These are phyloP conservation scores for Caenorhabditis tropicalis DNA, from an alignment of 1,140 invertebrate genomes.

Conservation along the genomic window DNA sequence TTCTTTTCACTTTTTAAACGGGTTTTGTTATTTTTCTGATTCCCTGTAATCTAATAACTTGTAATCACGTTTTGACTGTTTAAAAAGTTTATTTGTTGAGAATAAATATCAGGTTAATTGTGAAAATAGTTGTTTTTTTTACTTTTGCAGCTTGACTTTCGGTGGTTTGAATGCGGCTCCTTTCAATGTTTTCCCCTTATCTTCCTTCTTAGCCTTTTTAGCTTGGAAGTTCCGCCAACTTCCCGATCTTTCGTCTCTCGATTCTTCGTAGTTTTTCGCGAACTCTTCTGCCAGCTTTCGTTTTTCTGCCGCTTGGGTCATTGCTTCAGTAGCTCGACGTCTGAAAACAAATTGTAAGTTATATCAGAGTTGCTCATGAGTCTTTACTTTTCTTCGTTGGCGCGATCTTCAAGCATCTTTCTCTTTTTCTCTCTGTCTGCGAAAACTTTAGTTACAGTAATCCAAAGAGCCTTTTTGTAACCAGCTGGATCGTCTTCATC, in stretches of 20 bases:
- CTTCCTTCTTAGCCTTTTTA: conserved; percentile 60
- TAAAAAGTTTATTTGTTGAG: not conserved
- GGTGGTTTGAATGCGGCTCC: conserved; percentile 60
- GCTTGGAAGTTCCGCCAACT: conserved; percentile 58
- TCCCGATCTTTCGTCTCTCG: conserved; percentile 68
- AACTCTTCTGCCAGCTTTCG: conserved; percentile 71
- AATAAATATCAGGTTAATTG: not conserved
- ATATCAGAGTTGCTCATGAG: not conserved
- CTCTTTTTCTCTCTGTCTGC: conserved; percentile 71
- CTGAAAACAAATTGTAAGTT: conserved; percentile 1
- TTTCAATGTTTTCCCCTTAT: conserved; percentile 55
- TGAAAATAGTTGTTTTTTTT: not conserved
- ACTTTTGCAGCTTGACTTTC: conserved; percentile 59
- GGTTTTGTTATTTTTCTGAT: not conserved
- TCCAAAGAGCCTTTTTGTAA: conserved; percentile 67
- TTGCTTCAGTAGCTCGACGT: conserved; percentile 66
- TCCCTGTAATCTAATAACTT: not conserved
- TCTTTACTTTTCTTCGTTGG: conserved; percentile 67
- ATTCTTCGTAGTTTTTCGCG: conserved; percentile 71
- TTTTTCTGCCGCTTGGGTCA: conserved; percentile 63
- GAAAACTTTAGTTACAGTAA: conserved; percentile 68
- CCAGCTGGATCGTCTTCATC: conserved; percentile 82
- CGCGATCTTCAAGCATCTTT: conserved; percentile 66
- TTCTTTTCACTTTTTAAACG: not conserved
- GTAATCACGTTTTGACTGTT: not conserved